Conservation (phyloP, 2,113 vertebrate genomes). For the Ailuropoda melanoleuca region DNA sequence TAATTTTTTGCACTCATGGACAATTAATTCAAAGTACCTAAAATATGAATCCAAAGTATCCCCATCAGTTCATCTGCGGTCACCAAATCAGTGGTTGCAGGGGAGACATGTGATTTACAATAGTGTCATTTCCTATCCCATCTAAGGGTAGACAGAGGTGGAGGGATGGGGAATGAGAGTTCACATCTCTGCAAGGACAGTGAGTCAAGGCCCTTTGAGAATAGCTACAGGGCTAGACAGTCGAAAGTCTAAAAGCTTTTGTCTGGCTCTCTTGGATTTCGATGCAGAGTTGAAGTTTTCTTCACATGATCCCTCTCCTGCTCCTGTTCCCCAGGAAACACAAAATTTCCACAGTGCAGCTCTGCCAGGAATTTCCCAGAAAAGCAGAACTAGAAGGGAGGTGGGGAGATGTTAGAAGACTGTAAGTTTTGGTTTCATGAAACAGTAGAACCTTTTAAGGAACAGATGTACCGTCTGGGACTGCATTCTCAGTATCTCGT, state of each 20-base stretch:
- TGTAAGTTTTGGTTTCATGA: not conserved
- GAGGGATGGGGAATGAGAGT: no score
- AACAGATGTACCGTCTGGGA: not conserved
- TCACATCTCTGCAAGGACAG: not conserved
- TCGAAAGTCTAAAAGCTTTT: not conserved
- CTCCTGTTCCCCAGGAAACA: not conserved
- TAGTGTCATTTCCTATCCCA: not conserved
- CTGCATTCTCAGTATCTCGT: not conserved
- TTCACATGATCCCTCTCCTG: not conserved
- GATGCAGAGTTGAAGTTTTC: not conserved
- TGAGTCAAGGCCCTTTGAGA: not conserved
- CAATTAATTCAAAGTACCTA: not conserved
- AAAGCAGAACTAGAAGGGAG: not conserved
- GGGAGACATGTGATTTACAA: not conserved
- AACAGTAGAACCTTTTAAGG: slow-evolving; percentile 17
- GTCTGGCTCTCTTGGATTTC: not conserved
- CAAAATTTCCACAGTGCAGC: no score
- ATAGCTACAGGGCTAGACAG: not conserved
- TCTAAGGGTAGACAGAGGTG: not conserved
- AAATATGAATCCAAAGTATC: not conserved
- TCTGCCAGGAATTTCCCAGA: not conserved
- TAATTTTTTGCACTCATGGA: not conserved
- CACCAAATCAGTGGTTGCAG: not conserved
- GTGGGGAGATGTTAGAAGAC: not conserved
- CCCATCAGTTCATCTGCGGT: not conserved